Conservation (phyloP, 53 echinoderm and acorn worm genomes). For the Echinometra lucunter region DNA sequence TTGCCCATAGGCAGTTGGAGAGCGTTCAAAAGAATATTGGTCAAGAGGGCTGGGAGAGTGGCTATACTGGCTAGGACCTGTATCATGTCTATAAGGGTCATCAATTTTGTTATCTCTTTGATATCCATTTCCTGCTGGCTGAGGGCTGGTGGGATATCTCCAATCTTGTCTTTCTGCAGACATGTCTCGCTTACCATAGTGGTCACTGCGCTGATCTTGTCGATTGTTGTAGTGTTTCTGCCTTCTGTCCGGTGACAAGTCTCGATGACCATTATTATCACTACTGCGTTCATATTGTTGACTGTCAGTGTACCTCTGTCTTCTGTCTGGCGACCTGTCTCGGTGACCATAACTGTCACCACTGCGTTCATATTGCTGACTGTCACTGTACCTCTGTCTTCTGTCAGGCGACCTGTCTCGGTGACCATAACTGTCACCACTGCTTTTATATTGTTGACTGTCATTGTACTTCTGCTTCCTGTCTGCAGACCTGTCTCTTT, state of each 20-base stretch:
- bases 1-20: not conserved
- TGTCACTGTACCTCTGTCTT: constrained; percentile 29
- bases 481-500: not conserved
- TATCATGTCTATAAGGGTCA: constrained; percentile 42
- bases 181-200: constrained; percentile 1
- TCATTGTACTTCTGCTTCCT: constrained; percentile 39
- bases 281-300: not conserved
- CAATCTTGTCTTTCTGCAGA: not conserved
- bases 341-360: not conserved
- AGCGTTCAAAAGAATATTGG: not conserved
- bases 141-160: not conserved
- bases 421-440: not conserved
- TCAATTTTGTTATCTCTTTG: not conserved
- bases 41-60: not conserved
- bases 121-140: constrained; percentile 33
- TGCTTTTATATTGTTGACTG: not conserved
- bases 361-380: not conserved
- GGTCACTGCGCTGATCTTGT: not conserved
- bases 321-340: constrained; percentile 2
- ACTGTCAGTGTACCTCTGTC: constrained; percentile 22
- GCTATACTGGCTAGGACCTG: not conserved
- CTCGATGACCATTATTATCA: not conserved
- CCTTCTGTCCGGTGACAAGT: constrained; percentile 7
- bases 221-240: not conserved
- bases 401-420: not conserved